Base-by-base conservation (phyloP, 2,888 invertebrate genomes). In the Drymonia ruficornis region DNA sequence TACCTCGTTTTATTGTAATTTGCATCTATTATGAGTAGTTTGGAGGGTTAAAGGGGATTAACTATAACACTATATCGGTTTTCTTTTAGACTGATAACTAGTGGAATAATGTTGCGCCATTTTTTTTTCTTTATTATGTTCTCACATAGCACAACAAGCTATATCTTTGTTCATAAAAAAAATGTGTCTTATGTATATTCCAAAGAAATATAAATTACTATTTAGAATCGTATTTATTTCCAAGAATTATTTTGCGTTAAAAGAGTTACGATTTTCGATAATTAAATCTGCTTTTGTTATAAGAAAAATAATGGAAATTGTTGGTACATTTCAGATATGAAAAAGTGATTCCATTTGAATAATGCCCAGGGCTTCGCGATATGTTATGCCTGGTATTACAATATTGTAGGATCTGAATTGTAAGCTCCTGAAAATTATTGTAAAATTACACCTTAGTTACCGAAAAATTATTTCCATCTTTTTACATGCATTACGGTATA, bases 311-410 rank as follows among this genome's bases (percentile, higher is more conserved):
- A 38, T 4, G n/a, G n/a, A 1, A 15, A 15, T 34, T 15, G 0
- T 38, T 15, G 15, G 2, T n/a, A n/a, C n/a, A n/a, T n/a, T n/a
- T n/a, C n/a, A 38, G 4, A 15, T 13, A 6, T 5, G 1, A 42
- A 42, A 42, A 42, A 42, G 42, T 42, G 42, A 42, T 53, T 56
- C 48, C 50, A 60, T 60, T 63, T 59, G 49, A 52, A 52, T 49
- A 54, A 49, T 50, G 60, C 60, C 51, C 40, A 36, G 34, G 51
- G 62, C 60, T 51, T 38, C 42, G 50, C 46, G 63, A 56, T 63
- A 59, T 42, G n/a, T 42, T 42, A 3, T 11, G 18, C 6, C 18
- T 46, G 59, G 55, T 49, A 53, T 56, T 53, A 65, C 55, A 36
- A 53, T 59, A 18, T 52, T 55, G 43, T 12, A 12, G 31, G 3